Evolutionary conservation across 35 echinoderm and acorn worm species (phyloP).

Genomic region (Lytechinus pictus): DNA sequence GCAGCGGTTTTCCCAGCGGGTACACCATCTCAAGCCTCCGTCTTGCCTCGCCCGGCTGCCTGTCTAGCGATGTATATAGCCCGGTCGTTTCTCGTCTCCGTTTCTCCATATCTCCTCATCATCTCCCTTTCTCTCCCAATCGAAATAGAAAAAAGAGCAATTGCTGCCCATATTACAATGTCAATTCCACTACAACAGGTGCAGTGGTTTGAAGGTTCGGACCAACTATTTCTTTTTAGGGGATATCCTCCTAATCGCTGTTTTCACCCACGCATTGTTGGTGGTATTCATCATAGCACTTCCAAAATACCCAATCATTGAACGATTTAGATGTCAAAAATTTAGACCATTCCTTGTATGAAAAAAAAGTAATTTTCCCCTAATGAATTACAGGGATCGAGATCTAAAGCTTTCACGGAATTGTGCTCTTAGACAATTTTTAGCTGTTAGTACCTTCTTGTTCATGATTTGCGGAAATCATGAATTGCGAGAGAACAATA

Average conservation of each 20-base stretch:
- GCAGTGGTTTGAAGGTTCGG: conserved; percentile 24
- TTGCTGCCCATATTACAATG: conserved; percentile 43
- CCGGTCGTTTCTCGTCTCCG: not conserved
- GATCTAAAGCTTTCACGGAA: not conserved
- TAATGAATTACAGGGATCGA: not conserved
- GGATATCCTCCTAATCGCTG: conserved; percentile 7
- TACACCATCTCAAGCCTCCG: conserved; percentile 19
- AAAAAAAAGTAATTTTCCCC: not conserved
- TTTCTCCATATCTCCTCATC: not conserved
- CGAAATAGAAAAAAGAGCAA: not conserved
- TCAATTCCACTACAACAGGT: conserved; percentile 44
- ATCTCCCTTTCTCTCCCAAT: not conserved
- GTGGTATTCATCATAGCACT: conserved; percentile 40
- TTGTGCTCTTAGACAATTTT: not conserved
- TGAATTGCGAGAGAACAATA: no score
- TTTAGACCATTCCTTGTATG: not conserved
- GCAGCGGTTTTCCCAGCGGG: conserved; percentile 26
- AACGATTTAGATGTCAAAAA: not conserved
- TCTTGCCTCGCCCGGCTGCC: conserved; percentile 24
- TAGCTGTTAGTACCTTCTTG: not conserved
- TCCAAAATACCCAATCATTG: conserved; percentile 22
- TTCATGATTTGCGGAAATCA: not conserved
- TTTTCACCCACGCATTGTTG: conserved; percentile 46
- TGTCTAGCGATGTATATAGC: conserved; percentile 10
- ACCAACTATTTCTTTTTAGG: conserved; percentile 37